A percentile compares a stretch with the other conserved stretches of the same genome.
phyloP scores from a whole-genome alignment of 2,113 vertebrate species.

The Octodon degus region DNA sequence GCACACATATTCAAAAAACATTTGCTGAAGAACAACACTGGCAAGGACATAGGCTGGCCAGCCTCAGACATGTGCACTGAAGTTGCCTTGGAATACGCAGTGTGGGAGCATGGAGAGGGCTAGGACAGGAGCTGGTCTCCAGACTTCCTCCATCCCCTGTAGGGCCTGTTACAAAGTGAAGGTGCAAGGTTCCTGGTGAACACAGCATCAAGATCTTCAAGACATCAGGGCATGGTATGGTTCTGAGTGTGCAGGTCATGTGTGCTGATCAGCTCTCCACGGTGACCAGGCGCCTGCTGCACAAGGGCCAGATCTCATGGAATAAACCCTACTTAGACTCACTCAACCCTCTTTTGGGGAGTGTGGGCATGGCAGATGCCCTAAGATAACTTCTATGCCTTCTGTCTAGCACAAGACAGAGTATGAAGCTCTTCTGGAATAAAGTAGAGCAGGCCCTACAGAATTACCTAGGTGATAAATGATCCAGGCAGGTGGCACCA shows the following conservation, averaged over 20 bases:
- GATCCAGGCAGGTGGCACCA: background rate
- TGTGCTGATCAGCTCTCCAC: background rate
- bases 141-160: background rate
- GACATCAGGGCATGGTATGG: background rate
- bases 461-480: background rate
- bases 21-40: background rate
- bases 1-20: background rate
- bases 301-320: background rate
- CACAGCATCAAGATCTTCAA: background rate
- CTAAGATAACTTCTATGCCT: background rate
- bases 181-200: background rate
- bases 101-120: background rate
- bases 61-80: background rate
- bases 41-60: background rate
- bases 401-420: background rate
- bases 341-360: background rate
- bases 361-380: no score
- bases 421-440: background rate
- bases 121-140: background rate
- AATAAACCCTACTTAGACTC: background rate
- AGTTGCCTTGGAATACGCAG: background rate
- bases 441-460: background rate
- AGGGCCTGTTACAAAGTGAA: background rate
- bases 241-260: background rate
- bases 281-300: background rate